Percentiles rank a stretch among this genome's conserved stretches.
Conservation (phyloP, 2,797 vertebrate genomes). For the Anguilla marmorata region DNA sequence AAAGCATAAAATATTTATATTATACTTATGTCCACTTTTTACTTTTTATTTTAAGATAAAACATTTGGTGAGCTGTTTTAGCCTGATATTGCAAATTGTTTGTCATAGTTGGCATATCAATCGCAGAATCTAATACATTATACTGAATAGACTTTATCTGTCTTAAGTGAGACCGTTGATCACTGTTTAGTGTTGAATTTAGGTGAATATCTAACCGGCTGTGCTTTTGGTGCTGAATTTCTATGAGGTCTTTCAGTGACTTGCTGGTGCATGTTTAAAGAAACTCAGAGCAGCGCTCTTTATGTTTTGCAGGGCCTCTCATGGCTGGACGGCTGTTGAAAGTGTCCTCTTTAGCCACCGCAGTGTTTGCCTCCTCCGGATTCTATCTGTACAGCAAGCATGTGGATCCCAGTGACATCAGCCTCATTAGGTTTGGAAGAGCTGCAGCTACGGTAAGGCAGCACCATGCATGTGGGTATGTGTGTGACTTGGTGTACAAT, state of each 20-base stretch:
- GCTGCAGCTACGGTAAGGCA: slow-evolving; percentile 83
- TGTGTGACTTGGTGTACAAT: not conserved
- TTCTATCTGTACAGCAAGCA: slow-evolving; percentile 77
- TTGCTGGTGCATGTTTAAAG: not conserved
- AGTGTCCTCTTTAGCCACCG: slow-evolving; percentile 76
- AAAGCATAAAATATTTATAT: not conserved
- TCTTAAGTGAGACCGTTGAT: not conserved
- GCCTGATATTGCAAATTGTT: not conserved
- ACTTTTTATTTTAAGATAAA: not conserved
- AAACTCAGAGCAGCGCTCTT: not conserved
- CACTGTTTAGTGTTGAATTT: not conserved
- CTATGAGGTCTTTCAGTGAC: not conserved
- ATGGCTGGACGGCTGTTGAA: slow-evolving; percentile 83
- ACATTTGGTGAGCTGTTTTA: not conserved
- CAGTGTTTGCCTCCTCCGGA: slow-evolving; percentile 78
- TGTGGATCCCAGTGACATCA: slow-evolving; percentile 86
- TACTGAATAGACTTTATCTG: not conserved
- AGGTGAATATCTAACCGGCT: not conserved
- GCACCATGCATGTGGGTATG: not conserved
- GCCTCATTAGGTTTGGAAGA: slow-evolving; percentile 85
- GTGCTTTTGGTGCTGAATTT: not conserved
- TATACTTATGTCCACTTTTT: not conserved
- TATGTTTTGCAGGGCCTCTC: slow-evolving; percentile 48
- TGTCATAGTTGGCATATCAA: not conserved
- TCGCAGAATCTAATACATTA: not conserved